Evolutionary conservation across 2,888 invertebrate genomes (phyloP), one percentile per base, ranked within the genome.

Genomic region (Pterostichus madidus): DNA sequence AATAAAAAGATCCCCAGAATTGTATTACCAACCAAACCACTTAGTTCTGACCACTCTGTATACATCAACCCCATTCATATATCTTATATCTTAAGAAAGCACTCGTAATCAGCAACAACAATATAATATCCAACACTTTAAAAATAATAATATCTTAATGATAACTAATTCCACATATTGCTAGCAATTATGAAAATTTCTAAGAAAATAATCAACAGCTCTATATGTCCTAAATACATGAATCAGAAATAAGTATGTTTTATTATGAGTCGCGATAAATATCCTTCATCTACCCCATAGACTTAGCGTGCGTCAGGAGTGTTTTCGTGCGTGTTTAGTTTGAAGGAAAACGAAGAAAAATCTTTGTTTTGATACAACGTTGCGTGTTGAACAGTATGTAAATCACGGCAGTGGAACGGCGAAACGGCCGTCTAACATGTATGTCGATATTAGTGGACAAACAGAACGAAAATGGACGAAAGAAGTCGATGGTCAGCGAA

Each of bases 181-280:
- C 39, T 39, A 0, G 39, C 39, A 39, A 39, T 39, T 39, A 39
- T 39, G 10, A 53, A 61, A 17, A 61, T 61, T 61, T 24, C 24
- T 7, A 11, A 61, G 61, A 61, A 61, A 17, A 15, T 49, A 49
- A n/a, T n/a, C 13, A 49, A 49, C 13, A 49, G 49, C 13, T 49
- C 13, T 52, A 46, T 80, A 80, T 24, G 24, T n/a, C 17, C 53
- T 68, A 64, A 52, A 75, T 75, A 75, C 75, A 75, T 75, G 15
- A 75, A 75, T 75, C 39, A 39, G 8, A 1, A 3, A 7, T 39
- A 39, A 39, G 49, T 39, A 5, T 17, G 10, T 24, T 75, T 49
- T 49, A 31, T 75, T 75, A 75, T 17, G 10, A 53, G 53, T 13
- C 53, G 53, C 13, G 53, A 53, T 53, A 53, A 53, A 5, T 53